A percentile compares a stretch with the other conserved stretches of the same genome.
phyloP scores from a whole-genome alignment of 2,113 vertebrate species.

The Gila orcuttii region DNA sequence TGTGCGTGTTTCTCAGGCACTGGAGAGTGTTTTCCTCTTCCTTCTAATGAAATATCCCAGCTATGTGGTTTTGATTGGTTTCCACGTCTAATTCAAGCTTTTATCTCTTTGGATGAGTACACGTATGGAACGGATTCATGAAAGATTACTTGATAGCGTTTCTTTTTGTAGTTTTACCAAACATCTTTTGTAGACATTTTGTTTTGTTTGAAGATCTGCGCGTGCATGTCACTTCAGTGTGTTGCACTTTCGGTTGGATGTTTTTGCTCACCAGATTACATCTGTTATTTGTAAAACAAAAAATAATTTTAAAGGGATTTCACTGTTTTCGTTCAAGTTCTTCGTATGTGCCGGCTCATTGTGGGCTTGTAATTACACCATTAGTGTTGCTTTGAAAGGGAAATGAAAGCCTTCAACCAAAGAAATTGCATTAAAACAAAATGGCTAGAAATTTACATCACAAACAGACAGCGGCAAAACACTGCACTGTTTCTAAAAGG shows the following conservation, averaged over 20 bases:
- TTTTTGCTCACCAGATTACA: background rate
- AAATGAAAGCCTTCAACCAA: constrained; percentile 38
- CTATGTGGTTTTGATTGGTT: constrained; percentile 12
- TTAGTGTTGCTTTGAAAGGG: constrained; percentile 33
- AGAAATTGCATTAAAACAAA: constrained; percentile 34
- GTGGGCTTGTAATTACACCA: constrained; percentile 36
- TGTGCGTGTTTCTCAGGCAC: constrained; percentile 13
- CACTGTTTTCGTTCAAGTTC: background rate
- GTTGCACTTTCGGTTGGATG: background rate
- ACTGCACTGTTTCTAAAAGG: background rate
- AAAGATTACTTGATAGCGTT: background rate
- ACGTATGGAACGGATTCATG: background rate
- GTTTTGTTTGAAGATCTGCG: constrained; percentile 18
- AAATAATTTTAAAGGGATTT: constrained; percentile 27
- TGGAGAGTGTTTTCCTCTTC: background rate
- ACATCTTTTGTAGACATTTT: background rate
- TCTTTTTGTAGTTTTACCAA: constrained; percentile 1
- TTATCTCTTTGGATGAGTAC: constrained; percentile 14
- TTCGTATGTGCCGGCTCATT: background rate
- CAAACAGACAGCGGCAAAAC: constrained; percentile 30
- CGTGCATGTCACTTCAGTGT: background rate
- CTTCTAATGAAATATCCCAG: constrained; percentile 25
- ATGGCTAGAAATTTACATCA: constrained; percentile 7
- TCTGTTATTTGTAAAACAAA: too few species aligned
- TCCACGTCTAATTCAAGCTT: background rate